Conservation (phyloP, 2,888 invertebrate genomes). For the Mesoligia furuncula region DNA sequence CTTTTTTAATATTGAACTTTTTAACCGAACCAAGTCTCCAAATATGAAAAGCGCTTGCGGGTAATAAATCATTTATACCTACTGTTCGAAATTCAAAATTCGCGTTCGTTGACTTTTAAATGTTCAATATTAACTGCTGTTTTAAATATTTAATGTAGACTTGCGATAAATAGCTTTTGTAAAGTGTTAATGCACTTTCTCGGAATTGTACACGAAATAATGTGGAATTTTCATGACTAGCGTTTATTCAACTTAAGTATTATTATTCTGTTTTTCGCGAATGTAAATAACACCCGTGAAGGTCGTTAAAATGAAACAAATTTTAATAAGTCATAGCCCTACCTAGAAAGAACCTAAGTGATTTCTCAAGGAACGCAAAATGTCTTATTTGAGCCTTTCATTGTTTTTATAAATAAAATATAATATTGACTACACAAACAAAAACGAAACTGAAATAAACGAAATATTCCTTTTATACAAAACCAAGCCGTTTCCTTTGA, state of each 20-base stretch:
- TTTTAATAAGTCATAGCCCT: neutral
- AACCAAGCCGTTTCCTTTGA: conserved; percentile 59
- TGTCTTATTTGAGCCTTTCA: neutral
- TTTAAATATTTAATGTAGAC: conserved; percentile 49
- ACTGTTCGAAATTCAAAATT: conserved; percentile 60
- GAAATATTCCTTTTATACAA: conserved; percentile 53
- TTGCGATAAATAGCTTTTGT: conserved; percentile 35
- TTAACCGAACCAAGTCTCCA: conserved; percentile 61
- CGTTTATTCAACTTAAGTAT: conserved; percentile 13
- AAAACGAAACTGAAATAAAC: conserved; percentile 53
- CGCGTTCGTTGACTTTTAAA: conserved; percentile 52
- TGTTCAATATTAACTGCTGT: conserved; percentile 47
- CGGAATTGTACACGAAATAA: conserved; percentile 21
- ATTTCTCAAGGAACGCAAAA: conserved; percentile 2
- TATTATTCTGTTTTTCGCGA: neutral
- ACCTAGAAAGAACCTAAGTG: neutral
- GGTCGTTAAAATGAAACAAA: neutral
- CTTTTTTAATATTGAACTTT: conserved; percentile 78
- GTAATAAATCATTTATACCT: conserved; percentile 65
- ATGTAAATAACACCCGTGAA: neutral
- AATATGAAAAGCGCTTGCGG: conserved; percentile 60
- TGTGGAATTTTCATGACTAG: conserved; percentile 14
- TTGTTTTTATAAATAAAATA: conserved; percentile 40
- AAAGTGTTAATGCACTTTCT: conserved; percentile 41
- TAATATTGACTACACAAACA: conserved; percentile 51